Base-by-base conservation (phyloP, 2,797 vertebrate genomes). In the Poeciliopsis infans region DNA sequence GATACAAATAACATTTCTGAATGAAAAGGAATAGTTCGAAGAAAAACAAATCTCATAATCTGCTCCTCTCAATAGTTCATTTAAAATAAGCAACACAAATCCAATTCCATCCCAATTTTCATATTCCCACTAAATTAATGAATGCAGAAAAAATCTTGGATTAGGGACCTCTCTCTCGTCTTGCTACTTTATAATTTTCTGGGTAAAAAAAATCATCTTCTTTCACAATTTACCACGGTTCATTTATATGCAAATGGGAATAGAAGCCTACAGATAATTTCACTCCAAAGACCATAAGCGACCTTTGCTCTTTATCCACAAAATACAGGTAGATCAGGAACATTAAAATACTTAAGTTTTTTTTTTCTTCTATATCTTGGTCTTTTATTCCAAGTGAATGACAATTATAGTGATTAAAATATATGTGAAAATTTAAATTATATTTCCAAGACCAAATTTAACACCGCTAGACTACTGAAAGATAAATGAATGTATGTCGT, bases 181-280 rank as follows among this genome's bases (percentile, higher is more conserved):
- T 71, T 78, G 83, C 41, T 80, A 81, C 79, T 88, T 78, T 64
- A 78, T 80, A 70, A 83, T 83, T 88, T 53, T 83, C 73, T 69
- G 49, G 23, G 51, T 10, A 10, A 82, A 77, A 75, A 12, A 79
- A 88, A 75, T 86, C 78, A 39, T 84, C 82, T 74, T 79, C 82
- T 79, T 84, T 89, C 82, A 87, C 86, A 88, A 83, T 88, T 91
- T 83, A 85, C 79, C 78, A 79, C 80, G 79, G 73, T 86, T 92
- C 87, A 91, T 93, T 92, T 92, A 91, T 86, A 93, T 93, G 89
- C 88, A 94, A 93, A 92, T 94, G 89, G 74, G 75, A 85, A 59
- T 79, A 80, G 80, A 80, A 72, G 69, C 77, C 77, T 72, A 82
- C 79, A 82, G 85, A 92, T 91, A 61, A 85, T 91, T 93, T 86